phyloP scores from a whole-genome alignment of 2,888 invertebrate species.

The Pecten maximus region DNA sequence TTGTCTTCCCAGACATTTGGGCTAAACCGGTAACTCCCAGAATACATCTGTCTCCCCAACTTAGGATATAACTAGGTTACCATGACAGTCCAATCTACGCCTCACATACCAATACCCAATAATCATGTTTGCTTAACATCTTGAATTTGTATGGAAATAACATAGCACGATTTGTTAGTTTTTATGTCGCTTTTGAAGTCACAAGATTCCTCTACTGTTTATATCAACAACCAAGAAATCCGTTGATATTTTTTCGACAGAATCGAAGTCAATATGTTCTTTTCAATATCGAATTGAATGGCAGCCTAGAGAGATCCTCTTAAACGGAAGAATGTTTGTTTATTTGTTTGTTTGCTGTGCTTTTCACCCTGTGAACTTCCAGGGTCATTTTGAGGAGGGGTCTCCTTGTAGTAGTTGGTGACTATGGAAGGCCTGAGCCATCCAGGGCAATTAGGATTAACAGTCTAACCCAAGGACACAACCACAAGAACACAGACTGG shows the following conservation, averaged over 20 bases:
- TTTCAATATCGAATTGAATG: too few species aligned
- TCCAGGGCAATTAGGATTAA: too few species aligned
- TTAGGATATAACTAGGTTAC: neutral
- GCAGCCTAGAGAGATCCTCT: too few species aligned
- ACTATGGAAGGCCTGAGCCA: too few species aligned
- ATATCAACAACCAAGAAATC: neutral
- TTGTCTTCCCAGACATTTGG: neutral
- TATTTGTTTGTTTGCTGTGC: too few species aligned
- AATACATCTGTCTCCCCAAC: neutral
- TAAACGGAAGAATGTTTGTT: too few species aligned
- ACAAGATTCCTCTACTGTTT: neutral
- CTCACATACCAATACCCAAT: conserved; percentile 25
- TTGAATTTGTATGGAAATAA: conserved; percentile 24
- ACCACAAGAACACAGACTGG: too few species aligned
- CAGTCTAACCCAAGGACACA: too few species aligned
- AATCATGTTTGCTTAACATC: neutral
- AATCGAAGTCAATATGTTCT: neutral
- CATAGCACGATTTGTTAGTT: neutral
- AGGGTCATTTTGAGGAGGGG: too few species aligned
- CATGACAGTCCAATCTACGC: conserved; percentile 15
- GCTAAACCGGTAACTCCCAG: conserved; percentile 21
- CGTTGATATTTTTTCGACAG: neutral
- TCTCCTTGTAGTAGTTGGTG: too few species aligned
- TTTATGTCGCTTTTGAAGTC: neutral
- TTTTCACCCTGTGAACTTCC: too few species aligned